Conservation (phyloP, 2,113 vertebrate genomes). For the Nannospalax galili region DNA sequence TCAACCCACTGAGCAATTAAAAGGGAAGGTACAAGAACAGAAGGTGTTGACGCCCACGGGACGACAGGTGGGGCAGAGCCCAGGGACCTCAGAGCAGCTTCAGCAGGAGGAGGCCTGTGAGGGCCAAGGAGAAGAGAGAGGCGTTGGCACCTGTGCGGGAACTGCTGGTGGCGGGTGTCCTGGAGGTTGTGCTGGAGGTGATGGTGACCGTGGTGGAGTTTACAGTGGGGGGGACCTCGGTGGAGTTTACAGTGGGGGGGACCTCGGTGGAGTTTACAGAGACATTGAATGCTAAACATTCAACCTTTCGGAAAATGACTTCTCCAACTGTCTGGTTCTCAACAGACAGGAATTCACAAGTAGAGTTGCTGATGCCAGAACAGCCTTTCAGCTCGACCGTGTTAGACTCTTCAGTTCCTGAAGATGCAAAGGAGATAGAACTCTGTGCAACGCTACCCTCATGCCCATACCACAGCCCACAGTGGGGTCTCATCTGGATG, state of each 20-base stretch:
- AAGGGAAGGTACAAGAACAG: neutral
- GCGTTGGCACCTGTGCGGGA: neutral
- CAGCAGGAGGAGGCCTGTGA: conserved; percentile 33
- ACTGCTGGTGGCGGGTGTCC: rapidly evolving
- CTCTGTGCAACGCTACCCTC: neutral
- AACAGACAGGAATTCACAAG: neutral
- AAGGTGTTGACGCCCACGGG: neutral
- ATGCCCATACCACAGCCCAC: neutral
- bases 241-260: too few relatives aligned
- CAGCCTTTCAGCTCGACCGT: neutral
- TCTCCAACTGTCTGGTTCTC: rapidly evolving
- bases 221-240: too few relatives aligned
- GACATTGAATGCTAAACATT: neutral
- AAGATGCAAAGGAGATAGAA: neutral
- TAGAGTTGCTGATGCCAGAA: neutral
- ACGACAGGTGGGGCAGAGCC: neutral
- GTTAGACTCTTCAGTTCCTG: neutral
- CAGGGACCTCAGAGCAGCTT: conserved; percentile 28
- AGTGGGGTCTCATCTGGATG: too few relatives aligned
- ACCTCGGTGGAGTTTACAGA: too few relatives aligned
- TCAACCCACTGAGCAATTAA: neutral
- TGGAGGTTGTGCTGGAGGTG: neutral
- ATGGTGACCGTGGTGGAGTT: rapidly evolving
- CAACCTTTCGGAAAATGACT: neutral
- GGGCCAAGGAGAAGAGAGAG: too few relatives aligned